Evolutionary conservation across 2,797 vertebrate species (phyloP), one percentile per base, ranked within the genome.

Genomic region (Margarornis squamiger): DNA sequence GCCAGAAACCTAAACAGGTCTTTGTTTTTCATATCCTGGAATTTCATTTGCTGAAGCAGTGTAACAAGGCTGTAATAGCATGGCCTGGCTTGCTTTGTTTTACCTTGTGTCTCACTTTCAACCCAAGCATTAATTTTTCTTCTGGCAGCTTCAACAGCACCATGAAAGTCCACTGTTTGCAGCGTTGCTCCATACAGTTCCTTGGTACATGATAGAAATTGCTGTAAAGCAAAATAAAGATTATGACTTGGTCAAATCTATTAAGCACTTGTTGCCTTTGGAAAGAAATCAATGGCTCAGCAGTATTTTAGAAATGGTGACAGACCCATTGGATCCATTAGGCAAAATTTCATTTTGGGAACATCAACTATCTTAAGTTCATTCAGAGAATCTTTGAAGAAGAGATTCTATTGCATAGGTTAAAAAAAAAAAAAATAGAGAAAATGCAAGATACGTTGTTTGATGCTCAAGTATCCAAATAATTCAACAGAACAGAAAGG

Each of bases 41-140:
- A 68, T 88, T 90, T 66, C n/a, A 61, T 49, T 59, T 65, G 27
- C 24, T 79, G 52, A 59, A 79, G 26, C 12, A 39, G 11, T 2
- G 22, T 36, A 74, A 67, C 11, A 72, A 86, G 51, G 18, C 22
- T 61, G 27, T 9, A 26, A 46, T 12, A 71, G 14, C 18, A 89
- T 4, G 14, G 41, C 11, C 77, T 12, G 10, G 22, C 21, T 83
- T 76, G 19, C 77, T 95, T 93, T 89, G 77, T 6, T 97, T 97
- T 97, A 98, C 98, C 98, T 96, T 97, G 96, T 32, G 97, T 97
- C 83, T 98, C 96, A 66, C 63, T 97, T 95, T 98, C 97, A 81
- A 98, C 97, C 97, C 97, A 98, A 90, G 86, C 81, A 55, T 98
- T 98, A 90, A 98, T 98, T 90, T 95, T 77, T 84, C 92, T 82